These are phyloP conservation scores for Lepus timidus DNA, from an alignment of 2,113 vertebrate genomes.

Conservation along the genomic window DNA sequence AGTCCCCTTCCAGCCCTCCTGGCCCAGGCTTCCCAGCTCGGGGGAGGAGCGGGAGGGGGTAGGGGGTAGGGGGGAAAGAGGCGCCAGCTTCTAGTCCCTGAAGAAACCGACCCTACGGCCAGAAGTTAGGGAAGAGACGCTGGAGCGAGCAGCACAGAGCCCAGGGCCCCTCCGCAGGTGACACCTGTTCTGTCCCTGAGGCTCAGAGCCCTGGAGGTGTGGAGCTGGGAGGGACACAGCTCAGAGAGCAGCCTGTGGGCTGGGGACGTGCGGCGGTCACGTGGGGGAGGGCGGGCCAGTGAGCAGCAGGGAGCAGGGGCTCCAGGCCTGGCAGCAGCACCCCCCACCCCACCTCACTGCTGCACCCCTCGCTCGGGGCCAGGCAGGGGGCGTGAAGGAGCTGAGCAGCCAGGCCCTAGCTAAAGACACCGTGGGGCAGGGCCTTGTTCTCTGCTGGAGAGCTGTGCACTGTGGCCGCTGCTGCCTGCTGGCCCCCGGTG, in stretches of 20 bases:
- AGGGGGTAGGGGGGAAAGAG: no score
- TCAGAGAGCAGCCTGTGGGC: neutral
- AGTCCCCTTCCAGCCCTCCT: no score
- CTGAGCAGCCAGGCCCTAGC: fast-evolving
- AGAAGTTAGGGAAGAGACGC: neutral
- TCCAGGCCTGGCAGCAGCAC: no score
- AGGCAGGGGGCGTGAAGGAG: fast-evolving
- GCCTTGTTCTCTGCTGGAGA: neutral
- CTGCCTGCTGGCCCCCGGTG: neutral
- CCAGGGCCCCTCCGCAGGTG: neutral
- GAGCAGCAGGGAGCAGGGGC: neutral
- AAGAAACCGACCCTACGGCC: neutral
- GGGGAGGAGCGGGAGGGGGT: no score
- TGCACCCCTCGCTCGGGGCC: neutral
- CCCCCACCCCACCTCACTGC: no score
- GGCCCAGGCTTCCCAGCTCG: no score
- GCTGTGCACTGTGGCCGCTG: neutral
- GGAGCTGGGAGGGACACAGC: neutral
- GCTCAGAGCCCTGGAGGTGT: neutral
- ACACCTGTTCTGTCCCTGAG: neutral
- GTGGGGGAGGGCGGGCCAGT: no score
- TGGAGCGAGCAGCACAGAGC: neutral
- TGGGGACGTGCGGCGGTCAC: neutral
- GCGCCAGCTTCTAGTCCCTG: neutral
- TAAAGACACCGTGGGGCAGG: neutral